Evolutionary conservation across 2,113 vertebrate genomes (phyloP).

Genomic region (Labeo catla): DNA sequence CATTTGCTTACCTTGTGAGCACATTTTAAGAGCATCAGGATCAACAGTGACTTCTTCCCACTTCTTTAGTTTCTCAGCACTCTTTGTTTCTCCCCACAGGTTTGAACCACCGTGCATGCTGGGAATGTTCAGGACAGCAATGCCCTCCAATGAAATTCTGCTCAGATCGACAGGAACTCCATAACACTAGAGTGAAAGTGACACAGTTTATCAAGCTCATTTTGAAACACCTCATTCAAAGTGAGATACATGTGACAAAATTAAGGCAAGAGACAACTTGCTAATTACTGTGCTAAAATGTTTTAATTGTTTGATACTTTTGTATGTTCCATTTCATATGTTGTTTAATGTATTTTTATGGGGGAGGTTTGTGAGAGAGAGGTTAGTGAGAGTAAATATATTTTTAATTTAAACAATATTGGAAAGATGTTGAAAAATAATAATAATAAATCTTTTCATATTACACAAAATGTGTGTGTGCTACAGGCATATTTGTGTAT

Average conservation of each 20-base stretch:
- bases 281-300: not conserved
- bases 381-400: too few relatives aligned
- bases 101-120: constrained; percentile 93
- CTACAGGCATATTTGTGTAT: too few relatives aligned
- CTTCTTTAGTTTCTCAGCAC: constrained; percentile 61
- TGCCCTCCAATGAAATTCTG: constrained; percentile 77
- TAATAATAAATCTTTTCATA: too few relatives aligned
- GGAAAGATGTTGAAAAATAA: too few relatives aligned
- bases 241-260: not conserved
- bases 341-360: not conserved
- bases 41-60: constrained; percentile 80
- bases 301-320: not conserved
- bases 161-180: constrained; percentile 81
- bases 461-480: too few relatives aligned
- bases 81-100: constrained; percentile 89
- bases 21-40: constrained; percentile 80
- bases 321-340: not conserved
- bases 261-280: not conserved
- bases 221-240: not conserved
- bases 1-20: constrained; percentile 78
- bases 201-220: not conserved
- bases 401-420: too few relatives aligned
- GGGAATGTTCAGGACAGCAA: constrained; percentile 91
- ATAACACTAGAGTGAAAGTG: constrained; percentile 75
- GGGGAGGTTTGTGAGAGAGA: too few relatives aligned